These are phyloP conservation scores for Orchesellides sinensis DNA, from an alignment of 2,888 invertebrate genomes.

Conservation along the genomic window DNA sequence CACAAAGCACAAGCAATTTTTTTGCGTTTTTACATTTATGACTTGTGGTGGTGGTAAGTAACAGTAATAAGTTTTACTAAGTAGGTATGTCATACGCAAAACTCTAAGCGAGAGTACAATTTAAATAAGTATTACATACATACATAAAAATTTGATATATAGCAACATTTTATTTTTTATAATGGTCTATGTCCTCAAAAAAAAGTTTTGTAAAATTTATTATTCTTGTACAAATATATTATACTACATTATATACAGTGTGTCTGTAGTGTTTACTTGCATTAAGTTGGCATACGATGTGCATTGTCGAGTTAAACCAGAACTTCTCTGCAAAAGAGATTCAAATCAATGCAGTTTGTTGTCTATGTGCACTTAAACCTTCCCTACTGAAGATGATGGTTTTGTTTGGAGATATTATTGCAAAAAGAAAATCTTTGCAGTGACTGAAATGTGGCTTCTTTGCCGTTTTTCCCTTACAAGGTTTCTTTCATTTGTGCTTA, in stretches of 20 bases:
- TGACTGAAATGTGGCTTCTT: not conserved
- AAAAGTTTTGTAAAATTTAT: constrained; percentile 13
- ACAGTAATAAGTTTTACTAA: constrained; percentile 40
- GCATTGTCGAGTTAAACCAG: too few species aligned
- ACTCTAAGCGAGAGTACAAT: not conserved
- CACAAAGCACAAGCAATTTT: constrained; percentile 16
- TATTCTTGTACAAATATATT: constrained; percentile 8
- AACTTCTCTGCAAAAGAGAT: too few species aligned
- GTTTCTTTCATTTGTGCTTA: too few species aligned
- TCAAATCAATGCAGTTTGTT: not conserved
- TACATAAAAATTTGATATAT: not conserved
- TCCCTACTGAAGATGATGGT: constrained; percentile 20
- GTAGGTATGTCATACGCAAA: constrained; percentile 12
- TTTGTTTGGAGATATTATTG: constrained; percentile 7
- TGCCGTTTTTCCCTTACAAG: not conserved
- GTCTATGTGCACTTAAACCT: not conserved
- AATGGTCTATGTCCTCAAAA: constrained; percentile 20
- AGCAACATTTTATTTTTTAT: not conserved
- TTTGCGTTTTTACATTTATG: constrained; percentile 31
- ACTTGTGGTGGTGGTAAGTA: constrained; percentile 17
- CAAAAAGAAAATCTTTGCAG: constrained; percentile 1
- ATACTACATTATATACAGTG: not conserved
- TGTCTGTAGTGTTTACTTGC: too few species aligned
- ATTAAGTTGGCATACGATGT: too few species aligned
- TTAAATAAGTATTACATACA: not conserved